Conservation (phyloP, 2,113 vertebrate species). For the Pituophis catenifer region DNA sequence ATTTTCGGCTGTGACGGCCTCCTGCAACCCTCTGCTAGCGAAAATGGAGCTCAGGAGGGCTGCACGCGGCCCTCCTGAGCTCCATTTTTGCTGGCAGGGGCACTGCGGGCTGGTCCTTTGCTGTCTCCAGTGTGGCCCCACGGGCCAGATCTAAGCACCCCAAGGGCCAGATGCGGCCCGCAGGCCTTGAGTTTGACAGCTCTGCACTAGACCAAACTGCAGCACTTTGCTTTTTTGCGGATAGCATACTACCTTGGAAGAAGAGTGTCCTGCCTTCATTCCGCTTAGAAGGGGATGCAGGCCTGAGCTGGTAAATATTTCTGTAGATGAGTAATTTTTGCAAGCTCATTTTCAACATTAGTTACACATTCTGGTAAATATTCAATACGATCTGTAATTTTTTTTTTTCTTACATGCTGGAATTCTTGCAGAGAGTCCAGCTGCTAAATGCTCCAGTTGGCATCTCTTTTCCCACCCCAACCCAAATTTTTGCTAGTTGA, state of each 20-base stretch:
- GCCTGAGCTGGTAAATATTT: not conserved
- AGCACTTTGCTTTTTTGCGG: not conserved
- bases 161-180: rapidly evolving
- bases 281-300: not conserved
- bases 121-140: too few species aligned
- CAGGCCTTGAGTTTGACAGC: too few species aligned
- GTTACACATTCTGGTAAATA: not conserved
- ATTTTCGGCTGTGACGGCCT: too few species aligned
- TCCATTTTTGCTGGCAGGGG: too few species aligned
- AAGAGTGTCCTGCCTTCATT: not conserved
- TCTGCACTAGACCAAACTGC: not conserved
- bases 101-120: rapidly evolving
- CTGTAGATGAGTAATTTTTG: not conserved
- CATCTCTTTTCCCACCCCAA: not conserved
- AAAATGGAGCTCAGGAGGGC: too few species aligned
- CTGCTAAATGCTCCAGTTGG: not conserved
- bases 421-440: not conserved
- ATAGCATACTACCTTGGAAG: not conserved
- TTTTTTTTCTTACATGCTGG: not conserved
- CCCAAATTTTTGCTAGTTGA: not conserved
- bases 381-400: not conserved
- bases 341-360: not conserved
- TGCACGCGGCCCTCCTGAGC: too few species aligned
- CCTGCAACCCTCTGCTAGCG: too few species aligned
- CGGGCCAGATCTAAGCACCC: too few species aligned